Percentiles rank a stretch among this genome's conserved stretches.
phyloP scores from a whole-genome alignment of 2,113 vertebrate genomes.

The Ammospiza caudacuta region DNA sequence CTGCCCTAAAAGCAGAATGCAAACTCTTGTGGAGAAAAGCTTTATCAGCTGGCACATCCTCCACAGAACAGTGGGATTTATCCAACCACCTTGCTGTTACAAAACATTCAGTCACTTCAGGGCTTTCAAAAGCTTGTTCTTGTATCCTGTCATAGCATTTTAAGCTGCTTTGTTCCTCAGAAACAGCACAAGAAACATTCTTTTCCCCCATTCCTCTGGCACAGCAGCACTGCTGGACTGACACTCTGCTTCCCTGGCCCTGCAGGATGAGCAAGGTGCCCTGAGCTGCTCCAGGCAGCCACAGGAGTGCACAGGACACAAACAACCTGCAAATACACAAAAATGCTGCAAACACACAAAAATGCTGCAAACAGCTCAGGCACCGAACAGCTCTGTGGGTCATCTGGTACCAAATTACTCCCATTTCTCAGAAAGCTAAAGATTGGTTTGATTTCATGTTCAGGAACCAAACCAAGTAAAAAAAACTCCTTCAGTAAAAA shows the following conservation, averaged over 20 bases:
- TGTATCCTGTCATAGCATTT: neutral
- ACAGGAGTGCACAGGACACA: neutral
- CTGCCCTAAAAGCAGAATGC: neutral
- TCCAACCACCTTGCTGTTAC: neutral
- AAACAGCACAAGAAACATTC: neutral
- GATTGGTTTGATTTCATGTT: neutral
- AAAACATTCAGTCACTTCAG: neutral
- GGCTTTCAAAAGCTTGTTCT: neutral
- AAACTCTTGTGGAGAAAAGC: neutral
- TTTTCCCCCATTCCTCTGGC: neutral
- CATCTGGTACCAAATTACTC: neutral
- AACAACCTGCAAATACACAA: neutral
- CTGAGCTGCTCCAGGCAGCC: neutral
- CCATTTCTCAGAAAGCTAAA: neutral
- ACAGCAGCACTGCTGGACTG: neutral
- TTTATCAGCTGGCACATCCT: neutral
- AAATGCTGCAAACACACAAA: neutral
- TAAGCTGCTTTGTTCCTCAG: neutral
- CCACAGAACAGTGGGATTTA: neutral
- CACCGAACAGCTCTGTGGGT: neutral
- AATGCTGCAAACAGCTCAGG: neutral
- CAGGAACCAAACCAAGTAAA: neutral
- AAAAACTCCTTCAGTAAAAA: neutral
- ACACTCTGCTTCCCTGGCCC: neutral
- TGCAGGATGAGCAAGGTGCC: fast-evolving